Conservation (phyloP, 2,113 vertebrate species). For the Scatophagus argus region DNA sequence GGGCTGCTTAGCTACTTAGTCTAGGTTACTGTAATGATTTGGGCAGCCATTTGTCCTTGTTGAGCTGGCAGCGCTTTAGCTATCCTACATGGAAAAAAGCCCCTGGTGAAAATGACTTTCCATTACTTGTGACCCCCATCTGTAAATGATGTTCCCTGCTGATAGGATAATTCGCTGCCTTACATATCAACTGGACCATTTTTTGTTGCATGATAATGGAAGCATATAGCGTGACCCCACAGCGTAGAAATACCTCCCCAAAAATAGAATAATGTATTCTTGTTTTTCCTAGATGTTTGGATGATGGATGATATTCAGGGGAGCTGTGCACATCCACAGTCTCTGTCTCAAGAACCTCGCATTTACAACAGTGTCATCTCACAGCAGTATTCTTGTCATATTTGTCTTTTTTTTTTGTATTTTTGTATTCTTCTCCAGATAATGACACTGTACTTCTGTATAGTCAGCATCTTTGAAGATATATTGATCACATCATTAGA, state of each 20-base stretch:
- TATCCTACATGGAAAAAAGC: constrained; percentile 77
- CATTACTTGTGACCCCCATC: constrained; percentile 79
- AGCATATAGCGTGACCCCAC: constrained; percentile 47
- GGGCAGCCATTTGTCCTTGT: constrained; percentile 68
- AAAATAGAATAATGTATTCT: constrained; percentile 73
- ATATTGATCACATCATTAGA: constrained; percentile 63
- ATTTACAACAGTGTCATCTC: constrained; percentile 55
- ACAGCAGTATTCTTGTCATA: constrained; percentile 40
- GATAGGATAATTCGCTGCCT: constrained; percentile 68
- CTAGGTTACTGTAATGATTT: constrained; percentile 66
- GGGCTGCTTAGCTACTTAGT: constrained; percentile 66
- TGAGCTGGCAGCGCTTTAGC: constrained; percentile 55
- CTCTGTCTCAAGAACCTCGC: constrained; percentile 33
- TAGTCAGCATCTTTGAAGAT: constrained; percentile 56
- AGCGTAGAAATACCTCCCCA: constrained; percentile 51
- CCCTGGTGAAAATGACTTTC: constrained; percentile 80
- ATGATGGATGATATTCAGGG: constrained; percentile 74
- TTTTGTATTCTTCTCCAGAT: constrained; percentile 30
- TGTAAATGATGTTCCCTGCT: constrained; percentile 64
- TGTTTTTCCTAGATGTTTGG: constrained; percentile 55
- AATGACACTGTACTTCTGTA: constrained; percentile 37
- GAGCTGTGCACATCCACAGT: constrained; percentile 22
- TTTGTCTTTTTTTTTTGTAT: constrained; percentile 39
- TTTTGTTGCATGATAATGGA: constrained; percentile 51
- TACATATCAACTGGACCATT: constrained; percentile 43